Evolutionary conservation across 2,113 vertebrate species (phyloP), one percentile per base, ranked within the genome.

Genomic region (Gadus macrocephalus): DNA sequence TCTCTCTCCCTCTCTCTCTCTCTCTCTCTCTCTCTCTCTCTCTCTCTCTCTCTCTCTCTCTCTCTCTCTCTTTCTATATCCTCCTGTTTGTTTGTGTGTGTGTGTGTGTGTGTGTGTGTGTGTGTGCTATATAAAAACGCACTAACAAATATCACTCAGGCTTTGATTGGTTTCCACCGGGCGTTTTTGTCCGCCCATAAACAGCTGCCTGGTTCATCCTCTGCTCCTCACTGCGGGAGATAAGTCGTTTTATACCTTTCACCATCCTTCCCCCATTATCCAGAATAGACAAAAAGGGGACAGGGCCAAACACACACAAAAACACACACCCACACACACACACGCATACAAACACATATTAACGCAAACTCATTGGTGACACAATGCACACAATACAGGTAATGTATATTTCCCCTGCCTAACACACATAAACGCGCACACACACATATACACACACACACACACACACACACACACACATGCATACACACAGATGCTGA

Each of bases 181-280:
- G 82, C 81, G 83, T 84, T 86, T 86, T 86, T 83, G 66, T 75
- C 60, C 53, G 22, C 22, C 65, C 73, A 73, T 68, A 69, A 53
- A 80, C 68, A 59, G 67, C 72, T 27, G 82, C 74, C 76, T 77
- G 72, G 78, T 81, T 85, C 84, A 67, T 74, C 75, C 70, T 28
- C 77, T 76, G 74, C 79, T 83, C 71, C 78, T 27, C 42, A 68
- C 82, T 81, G 88, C 77, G 70, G 83, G 76, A 87, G 86, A 86
- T 84, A 84, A 84, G 82, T 84, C 74, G 28, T 77, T 75, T 78
- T 82, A 80, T 79, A 62, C 69, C 74, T 73, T 83, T 77, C 25
- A 84, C 81, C 84, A 83, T 79, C 82, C 85, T 87, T 69, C 75
- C 76, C 71, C 22, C 22, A 25, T 25, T 25, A 25, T 25, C 22